Evolutionary conservation across 1,140 invertebrate genomes (phyloP), one percentile per base, ranked within the genome.

Genomic region (Drosophila pallidifrons): DNA sequence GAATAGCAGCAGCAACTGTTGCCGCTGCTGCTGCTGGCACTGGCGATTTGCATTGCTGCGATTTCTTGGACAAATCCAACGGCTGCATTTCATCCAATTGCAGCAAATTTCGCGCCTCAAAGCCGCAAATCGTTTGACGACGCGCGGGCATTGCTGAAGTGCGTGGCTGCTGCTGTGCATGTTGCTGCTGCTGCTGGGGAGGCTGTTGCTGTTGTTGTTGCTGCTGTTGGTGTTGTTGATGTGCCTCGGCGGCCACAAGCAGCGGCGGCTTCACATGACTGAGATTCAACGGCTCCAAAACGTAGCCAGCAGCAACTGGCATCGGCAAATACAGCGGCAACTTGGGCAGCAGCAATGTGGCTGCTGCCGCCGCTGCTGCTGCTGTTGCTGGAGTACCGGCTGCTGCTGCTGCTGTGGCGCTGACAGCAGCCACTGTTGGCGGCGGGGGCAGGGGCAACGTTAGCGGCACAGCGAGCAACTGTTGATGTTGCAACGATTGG

Each of bases 41-140:
- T 10, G 35, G 54, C 47, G 32, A 8, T 4, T 41, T 15, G 59
- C 11, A 38, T 38, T 38, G 43, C 20, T 61, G 68, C 0, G 72
- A 72, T 38, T 92, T 92, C 46, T 92, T 91, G 0, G 91, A 92
- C 16, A 92, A 45, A 64, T 92, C 91, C 49, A 92, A 45, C 0
- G 91, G 91, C 25, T 92, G 81, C 89, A 91, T 91, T 8, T 92
- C 91, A 2, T 92, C 87, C 46, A 81, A 25, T 3, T 72, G 65
- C 1, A 81, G 16, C 20, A 92, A 43, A 52, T 92, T 89, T 5
- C 91, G 61, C 3, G 79, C 83, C 68, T 92, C 91, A 28, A 92
- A 92, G n/a, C 91, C 91, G 28, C 91, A 89, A 15, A 92, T 92
- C 1, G 91, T 92, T 75, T 92, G 91, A 57, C 91, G 35, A 47